phyloP scores from a whole-genome alignment of 2,888 invertebrate genomes.

The Drosophila kanekoi region DNA sequence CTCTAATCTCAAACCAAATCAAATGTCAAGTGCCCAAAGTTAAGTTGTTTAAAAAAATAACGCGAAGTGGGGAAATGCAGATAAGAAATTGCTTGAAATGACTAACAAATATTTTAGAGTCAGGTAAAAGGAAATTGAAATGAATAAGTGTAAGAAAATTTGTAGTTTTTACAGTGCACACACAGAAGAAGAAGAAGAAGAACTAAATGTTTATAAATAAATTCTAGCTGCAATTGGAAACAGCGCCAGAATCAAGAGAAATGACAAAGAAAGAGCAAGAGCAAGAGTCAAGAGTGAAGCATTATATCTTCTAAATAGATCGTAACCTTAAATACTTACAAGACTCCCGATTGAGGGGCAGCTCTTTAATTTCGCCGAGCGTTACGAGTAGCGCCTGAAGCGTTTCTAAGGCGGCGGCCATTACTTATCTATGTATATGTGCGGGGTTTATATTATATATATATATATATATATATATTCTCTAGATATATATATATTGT shows the following conservation, averaged over 20 bases:
- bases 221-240: conserved; percentile 71
- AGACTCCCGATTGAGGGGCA: conserved; percentile 81
- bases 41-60: background rate
- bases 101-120: background rate
- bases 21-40: background rate
- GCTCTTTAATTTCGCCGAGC: conserved; percentile 76
- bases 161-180: background rate
- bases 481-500: conserved; percentile 6
- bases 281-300: background rate
- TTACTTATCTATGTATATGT: conserved; percentile 38
- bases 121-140: no score
- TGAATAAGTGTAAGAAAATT: background rate
- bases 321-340: conserved; percentile 73
- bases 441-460: conserved; percentile 25
- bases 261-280: conserved; percentile 3
- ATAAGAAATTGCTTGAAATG: conserved; percentile 5
- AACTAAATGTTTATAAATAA: conserved; percentile 70
- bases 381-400: conserved; percentile 74
- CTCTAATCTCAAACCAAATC: conserved; percentile 1
- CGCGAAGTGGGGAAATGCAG: conserved; percentile 4
- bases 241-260: no score
- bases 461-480: conserved; percentile 34
- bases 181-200: conserved; percentile 3
- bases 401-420: conserved; percentile 81
- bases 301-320: conserved; percentile 5